Evolutionary conservation across 2,113 vertebrate genomes (phyloP).

Genomic region (Drymodes brunneopygia): DNA sequence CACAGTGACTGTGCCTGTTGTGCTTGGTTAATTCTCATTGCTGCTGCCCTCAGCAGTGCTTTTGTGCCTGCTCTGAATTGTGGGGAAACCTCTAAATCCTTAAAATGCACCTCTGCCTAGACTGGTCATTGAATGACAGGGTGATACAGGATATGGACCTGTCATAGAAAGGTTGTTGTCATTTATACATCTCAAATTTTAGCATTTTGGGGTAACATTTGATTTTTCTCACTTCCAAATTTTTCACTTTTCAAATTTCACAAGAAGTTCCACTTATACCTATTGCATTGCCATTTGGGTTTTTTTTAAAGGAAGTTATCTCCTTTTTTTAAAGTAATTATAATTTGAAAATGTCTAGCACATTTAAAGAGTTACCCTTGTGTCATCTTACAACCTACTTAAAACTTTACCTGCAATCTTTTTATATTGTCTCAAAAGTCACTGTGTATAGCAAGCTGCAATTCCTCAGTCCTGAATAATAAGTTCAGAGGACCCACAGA

Average conservation of each 20-base stretch:
- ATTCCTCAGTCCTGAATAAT: neutral
- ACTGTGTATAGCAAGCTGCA: neutral
- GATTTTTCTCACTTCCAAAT: neutral
- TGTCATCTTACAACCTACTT: neutral
- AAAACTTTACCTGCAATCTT: neutral
- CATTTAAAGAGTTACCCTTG: neutral
- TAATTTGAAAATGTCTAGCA: neutral
- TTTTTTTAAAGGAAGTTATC: neutral
- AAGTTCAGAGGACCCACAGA: neutral
- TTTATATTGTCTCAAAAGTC: neutral
- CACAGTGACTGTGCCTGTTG: neutral
- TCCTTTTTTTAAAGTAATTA: neutral
- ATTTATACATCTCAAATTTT: neutral
- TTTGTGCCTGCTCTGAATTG: neutral
- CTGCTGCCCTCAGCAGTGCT: neutral
- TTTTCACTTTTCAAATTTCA: neutral
- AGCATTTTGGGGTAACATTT: neutral
- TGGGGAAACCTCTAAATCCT: neutral
- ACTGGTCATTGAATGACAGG: neutral
- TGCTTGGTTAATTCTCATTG: neutral
- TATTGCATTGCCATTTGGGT: neutral
- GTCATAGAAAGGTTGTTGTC: neutral
- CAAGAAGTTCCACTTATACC: neutral
- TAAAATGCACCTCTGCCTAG: neutral
- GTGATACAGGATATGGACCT: neutral